Conservation (phyloP, 2,888 invertebrate genomes). For the Sinohyriopsis cumingii region DNA sequence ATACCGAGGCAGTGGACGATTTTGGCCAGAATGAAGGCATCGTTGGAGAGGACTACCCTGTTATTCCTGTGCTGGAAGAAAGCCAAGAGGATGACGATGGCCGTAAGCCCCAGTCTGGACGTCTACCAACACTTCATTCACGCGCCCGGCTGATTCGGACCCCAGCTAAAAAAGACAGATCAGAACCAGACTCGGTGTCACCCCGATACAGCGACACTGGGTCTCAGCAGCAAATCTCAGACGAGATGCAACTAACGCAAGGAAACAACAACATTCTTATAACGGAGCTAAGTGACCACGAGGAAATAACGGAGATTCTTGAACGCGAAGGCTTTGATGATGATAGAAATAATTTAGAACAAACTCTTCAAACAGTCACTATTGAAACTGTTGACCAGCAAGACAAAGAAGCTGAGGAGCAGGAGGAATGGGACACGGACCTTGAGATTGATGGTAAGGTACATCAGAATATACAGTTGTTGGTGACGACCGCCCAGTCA, state of each 20-base stretch:
- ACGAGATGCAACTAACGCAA: constrained; percentile 5
- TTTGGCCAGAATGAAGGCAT: no score
- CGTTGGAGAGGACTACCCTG: no score
- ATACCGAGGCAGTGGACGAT: not conserved
- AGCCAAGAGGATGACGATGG: constrained; percentile 10
- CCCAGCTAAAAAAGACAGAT: constrained; percentile 33
- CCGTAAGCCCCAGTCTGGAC: constrained; percentile 17
- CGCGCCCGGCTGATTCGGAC: constrained; percentile 44
- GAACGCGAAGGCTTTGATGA: constrained; percentile 10
- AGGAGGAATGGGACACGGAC: constrained; percentile 49
- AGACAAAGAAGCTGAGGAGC: constrained; percentile 23
- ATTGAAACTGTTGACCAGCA: constrained; percentile 30
- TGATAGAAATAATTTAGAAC: constrained; percentile 29
- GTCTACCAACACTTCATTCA: constrained; percentile 38
- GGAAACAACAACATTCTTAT: constrained; percentile 26
- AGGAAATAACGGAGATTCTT: not conserved
- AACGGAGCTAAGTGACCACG: constrained; percentile 43
- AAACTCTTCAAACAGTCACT: constrained; percentile 16
- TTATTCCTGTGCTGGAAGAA: no score
- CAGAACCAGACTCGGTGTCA: constrained; percentile 13
- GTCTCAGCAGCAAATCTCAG: constrained; percentile 24
- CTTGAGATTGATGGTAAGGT: constrained; percentile 48
- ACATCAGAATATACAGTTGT: not conserved
- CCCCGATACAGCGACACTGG: constrained; percentile 12
- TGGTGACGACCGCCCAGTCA: no score